These are phyloP conservation scores for Plemyria rubiginata DNA, from an alignment of 2,888 invertebrate genomes.

Conservation along the genomic window DNA sequence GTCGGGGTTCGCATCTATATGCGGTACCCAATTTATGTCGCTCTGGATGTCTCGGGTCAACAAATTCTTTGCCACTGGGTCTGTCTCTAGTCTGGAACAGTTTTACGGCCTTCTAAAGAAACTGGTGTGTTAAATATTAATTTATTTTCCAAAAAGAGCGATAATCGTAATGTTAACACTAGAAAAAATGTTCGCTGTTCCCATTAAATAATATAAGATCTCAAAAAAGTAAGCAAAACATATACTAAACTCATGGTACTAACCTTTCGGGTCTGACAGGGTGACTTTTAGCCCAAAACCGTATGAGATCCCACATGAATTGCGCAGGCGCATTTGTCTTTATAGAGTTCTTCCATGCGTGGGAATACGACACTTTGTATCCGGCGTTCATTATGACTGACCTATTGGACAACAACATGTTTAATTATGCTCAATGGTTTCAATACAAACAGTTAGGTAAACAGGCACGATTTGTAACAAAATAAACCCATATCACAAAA, in stretches of 20 bases:
- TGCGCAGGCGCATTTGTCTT: conserved; percentile 96
- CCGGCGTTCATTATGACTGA: conserved; percentile 96
- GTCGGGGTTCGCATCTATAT: conserved; percentile 91
- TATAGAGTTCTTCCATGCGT: conserved; percentile 93
- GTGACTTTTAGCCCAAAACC: conserved; percentile 90
- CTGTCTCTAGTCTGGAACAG: conserved; percentile 64
- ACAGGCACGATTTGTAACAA: too few species aligned
- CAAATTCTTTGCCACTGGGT: conserved; percentile 82
- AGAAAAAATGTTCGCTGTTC: too few species aligned
- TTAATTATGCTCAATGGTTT: too few species aligned
- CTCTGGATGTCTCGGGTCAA: conserved; percentile 79
- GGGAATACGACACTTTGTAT: conserved; percentile 95
- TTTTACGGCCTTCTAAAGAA: neutral
- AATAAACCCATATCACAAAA: too few species aligned
- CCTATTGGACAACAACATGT: conserved; percentile 72
- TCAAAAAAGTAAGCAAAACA: too few species aligned
- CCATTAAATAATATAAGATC: too few species aligned
- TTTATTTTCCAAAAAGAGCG: too few species aligned
- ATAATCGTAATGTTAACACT: too few species aligned
- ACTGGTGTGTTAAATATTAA: too few species aligned
- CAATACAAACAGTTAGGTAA: too few species aligned
- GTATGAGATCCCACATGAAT: conserved; percentile 96
- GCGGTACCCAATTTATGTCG: conserved; percentile 76
- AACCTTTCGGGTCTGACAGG: conserved; percentile 87
- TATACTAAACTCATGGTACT: too few species aligned